Evolutionary conservation across 1,140 invertebrate genomes (phyloP), one percentile per base, ranked within the genome.

Genomic region (Drosophila sechellia): DNA sequence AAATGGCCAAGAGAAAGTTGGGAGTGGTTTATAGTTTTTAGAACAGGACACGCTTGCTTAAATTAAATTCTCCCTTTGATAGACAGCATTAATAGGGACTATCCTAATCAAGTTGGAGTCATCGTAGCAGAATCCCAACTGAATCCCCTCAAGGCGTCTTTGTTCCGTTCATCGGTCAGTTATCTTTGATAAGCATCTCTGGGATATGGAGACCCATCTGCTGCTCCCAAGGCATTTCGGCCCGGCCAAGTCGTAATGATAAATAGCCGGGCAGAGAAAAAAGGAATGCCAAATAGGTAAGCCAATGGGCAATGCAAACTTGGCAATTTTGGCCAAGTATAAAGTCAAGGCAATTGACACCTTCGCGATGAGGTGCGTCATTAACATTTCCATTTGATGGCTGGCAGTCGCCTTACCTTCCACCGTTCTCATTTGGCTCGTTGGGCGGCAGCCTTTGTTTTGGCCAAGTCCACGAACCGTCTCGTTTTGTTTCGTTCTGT

Each of bases 341-440:
- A 74, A 65, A 50, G 46, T 37, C 61, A 49, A 11, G 66, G 34
- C 65, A 66, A 78, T 89, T 87, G 77, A 77, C 84, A 87, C 84
- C 85, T 87, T 55, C 34, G 66, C 65, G 37, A 12, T 40, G 17
- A 13, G 58, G 15, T 55, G 70, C 59, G 71, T 83, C 83, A 87
- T 89, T 87, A 87, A 89, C 84, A 87, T 87, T 87, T 77, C 75
- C 66, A 80, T 89, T 76, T 69, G 57, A 68, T 64, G 79, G 65
- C 42, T 15, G 54, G 66, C 10, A 27, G 58, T 40, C 46, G 61
- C 64, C 56, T 52, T 65, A 59, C 42, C 39, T 72, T 70, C 40
- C 37, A 8, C 56, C 40, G 56, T 65, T 66, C 61, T 65, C 58
- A 77, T 84, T 77, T 61, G 15, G 69, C 13, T 55, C 64, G 58